phyloP scores from a whole-genome alignment of 2,888 invertebrate genomes.

The Spodoptera littoralis region DNA sequence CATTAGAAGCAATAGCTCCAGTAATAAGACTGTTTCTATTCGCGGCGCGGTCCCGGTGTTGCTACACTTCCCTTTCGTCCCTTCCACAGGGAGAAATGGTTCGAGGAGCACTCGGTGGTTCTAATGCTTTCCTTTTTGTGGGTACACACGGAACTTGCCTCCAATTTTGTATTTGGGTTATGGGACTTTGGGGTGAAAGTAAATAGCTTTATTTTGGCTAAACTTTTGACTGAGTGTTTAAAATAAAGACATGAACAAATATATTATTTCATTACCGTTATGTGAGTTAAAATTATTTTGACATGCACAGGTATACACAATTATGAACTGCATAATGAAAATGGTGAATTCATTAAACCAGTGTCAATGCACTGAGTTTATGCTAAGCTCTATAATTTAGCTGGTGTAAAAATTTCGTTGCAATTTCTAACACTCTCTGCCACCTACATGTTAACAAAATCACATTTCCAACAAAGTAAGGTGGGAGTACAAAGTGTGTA shows the following conservation, averaged over 20 bases:
- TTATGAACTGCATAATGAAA: too few relatives aligned
- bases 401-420: too few relatives aligned
- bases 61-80: slow-evolving; percentile 17
- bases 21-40: slow-evolving; percentile 61
- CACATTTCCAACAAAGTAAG: slow-evolving; percentile 21
- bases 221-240: neutral
- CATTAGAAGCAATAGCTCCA: slow-evolving; percentile 56
- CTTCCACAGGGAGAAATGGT: slow-evolving; percentile 14
- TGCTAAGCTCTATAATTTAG: too few relatives aligned
- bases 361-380: too few relatives aligned
- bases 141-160: neutral
- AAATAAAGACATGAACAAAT: too few relatives aligned
- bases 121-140: slow-evolving; percentile 3
- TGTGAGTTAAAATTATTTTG: too few relatives aligned
- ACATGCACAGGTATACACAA: too few relatives aligned
- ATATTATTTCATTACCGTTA: too few relatives aligned
- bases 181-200: neutral
- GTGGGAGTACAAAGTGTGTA: slow-evolving; percentile 18
- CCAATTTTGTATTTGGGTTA: neutral
- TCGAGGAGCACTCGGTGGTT: neutral
- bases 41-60: slow-evolving; percentile 43
- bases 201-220: neutral
- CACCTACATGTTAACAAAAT: slow-evolving; percentile 1
- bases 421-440: too few relatives aligned
- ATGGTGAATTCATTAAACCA: too few relatives aligned